phyloP scores from a whole-genome alignment of 1,140 invertebrate genomes.

The Drosophila leontia region DNA sequence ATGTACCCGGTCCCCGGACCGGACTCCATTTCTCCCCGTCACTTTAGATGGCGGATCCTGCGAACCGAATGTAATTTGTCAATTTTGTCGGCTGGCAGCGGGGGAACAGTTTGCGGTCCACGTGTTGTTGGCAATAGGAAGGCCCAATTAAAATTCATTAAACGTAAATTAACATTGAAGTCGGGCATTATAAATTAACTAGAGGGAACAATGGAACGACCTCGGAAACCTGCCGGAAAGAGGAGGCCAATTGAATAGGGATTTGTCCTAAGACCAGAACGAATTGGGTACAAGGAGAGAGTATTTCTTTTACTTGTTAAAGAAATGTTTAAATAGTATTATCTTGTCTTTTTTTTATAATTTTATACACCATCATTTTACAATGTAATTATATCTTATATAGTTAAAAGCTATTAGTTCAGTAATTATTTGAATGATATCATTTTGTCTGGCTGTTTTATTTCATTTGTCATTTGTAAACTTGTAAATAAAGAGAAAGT shows the following conservation, averaged over 20 bases:
- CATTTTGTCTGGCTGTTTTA: not conserved
- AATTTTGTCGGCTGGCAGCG: slow-evolving; percentile 59
- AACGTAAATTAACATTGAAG: slow-evolving; percentile 81
- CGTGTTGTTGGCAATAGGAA: slow-evolving; percentile 47
- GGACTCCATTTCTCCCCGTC: slow-evolving; percentile 24
- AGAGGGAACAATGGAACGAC: slow-evolving; percentile 22
- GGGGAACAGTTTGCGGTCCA: slow-evolving; percentile 55
- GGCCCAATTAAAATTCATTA: slow-evolving; percentile 80
- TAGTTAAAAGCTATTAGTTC: not conserved
- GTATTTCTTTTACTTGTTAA: not conserved
- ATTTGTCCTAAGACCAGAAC: slow-evolving; percentile 14
- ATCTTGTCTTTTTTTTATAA: not conserved
- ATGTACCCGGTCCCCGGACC: slow-evolving; percentile 8
- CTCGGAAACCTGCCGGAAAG: slow-evolving; percentile 33
- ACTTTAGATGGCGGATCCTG: slow-evolving; percentile 41
- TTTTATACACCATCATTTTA: no score
- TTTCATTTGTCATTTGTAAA: not conserved
- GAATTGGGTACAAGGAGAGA: not conserved
- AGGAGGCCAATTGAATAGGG: slow-evolving; percentile 44
- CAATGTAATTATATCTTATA: no score
- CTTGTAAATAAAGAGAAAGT: not conserved
- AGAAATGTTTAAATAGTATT: not conserved
- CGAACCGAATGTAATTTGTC: slow-evolving; percentile 75
- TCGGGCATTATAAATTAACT: slow-evolving; percentile 68
- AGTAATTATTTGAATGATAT: not conserved